Percentiles rank a stretch among this genome's conserved stretches.
Conservation (phyloP, 2,113 vertebrate species). For the Malaclemys terrapin region DNA sequence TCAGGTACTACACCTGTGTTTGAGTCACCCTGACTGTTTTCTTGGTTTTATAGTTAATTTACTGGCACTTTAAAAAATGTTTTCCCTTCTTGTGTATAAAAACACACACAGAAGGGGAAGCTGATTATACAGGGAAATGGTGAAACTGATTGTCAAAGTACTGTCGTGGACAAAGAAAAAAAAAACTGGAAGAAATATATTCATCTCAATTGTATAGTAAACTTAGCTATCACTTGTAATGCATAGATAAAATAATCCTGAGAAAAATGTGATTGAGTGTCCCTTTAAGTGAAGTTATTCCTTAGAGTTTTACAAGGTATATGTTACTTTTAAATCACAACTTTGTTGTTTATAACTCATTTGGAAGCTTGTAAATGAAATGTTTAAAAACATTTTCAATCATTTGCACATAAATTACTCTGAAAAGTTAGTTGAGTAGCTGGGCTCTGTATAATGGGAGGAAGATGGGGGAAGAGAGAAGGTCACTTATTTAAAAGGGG, state of each 20-base stretch:
- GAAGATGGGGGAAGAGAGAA: background rate
- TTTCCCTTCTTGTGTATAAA: background rate
- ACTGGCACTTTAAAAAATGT: background rate
- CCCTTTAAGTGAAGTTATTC: slow-evolving; percentile 29
- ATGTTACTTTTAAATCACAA: background rate
- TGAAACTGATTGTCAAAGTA: background rate
- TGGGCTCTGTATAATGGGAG: background rate
- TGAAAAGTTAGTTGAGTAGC: background rate
- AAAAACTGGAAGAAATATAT: background rate
- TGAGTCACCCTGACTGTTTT: background rate
- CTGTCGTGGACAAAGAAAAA: background rate
- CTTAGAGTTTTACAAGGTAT: background rate
- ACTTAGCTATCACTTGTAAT: background rate
- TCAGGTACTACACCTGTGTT: background rate
- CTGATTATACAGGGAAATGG: background rate
- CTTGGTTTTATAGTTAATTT: background rate
- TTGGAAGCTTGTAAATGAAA: background rate
- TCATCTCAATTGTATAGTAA: background rate
- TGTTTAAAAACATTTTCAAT: slow-evolving; percentile 54
- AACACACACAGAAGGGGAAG: slow-evolving; percentile 17
- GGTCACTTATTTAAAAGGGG: background rate
- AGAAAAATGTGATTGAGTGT: background rate
- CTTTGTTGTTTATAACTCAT: background rate
- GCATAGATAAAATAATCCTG: background rate
- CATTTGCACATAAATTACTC: slow-evolving; percentile 39